A percentile compares a stretch with the other conserved stretches of the same genome.
phyloP scores from a whole-genome alignment of 2,888 invertebrate genomes.

The Habroteleia sp. region DNA sequence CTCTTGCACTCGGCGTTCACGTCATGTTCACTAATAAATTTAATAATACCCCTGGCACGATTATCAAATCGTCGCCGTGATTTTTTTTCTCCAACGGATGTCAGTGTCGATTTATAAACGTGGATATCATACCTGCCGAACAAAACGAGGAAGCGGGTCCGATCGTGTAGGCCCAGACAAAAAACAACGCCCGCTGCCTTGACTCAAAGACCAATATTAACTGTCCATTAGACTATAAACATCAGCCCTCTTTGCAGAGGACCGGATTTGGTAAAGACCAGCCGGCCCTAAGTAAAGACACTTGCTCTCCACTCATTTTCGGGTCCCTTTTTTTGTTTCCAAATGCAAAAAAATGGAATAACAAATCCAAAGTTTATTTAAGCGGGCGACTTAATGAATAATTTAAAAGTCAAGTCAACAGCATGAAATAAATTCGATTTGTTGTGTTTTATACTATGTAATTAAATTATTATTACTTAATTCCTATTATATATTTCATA shows the following conservation, averaged over 20 bases:
- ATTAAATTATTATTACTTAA: too few relatives aligned
- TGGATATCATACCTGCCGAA: slow-evolving; percentile 50
- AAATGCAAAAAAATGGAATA: neutral
- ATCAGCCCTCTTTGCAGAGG: slow-evolving; percentile 34
- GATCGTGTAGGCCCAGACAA: slow-evolving; percentile 39
- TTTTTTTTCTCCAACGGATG: slow-evolving; percentile 39
- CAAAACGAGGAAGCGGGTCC: slow-evolving; percentile 39
- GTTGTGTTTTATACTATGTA: too few relatives aligned
- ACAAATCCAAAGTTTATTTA: slow-evolving; percentile 8
- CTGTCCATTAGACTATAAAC: slow-evolving; percentile 58
- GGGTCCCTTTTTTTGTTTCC: slow-evolving; percentile 10
- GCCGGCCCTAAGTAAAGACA: slow-evolving; percentile 31
- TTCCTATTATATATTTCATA: too few relatives aligned
- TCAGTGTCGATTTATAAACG: slow-evolving; percentile 47
- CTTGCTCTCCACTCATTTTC: slow-evolving; percentile 12
- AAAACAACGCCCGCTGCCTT: slow-evolving; percentile 40
- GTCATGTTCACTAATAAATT: slow-evolving; percentile 51
- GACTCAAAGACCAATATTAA: slow-evolving; percentile 55
- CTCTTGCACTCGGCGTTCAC: slow-evolving; percentile 9
- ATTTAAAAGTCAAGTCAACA: too few relatives aligned
- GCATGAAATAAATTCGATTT: too few relatives aligned
- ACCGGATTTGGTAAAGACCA: slow-evolving; percentile 38
- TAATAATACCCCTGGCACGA: slow-evolving; percentile 36
- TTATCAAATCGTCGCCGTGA: slow-evolving; percentile 51
- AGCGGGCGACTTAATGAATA: too few relatives aligned